Conservation (phyloP, 2,113 vertebrate species). For the Dromiciops gliroides region DNA sequence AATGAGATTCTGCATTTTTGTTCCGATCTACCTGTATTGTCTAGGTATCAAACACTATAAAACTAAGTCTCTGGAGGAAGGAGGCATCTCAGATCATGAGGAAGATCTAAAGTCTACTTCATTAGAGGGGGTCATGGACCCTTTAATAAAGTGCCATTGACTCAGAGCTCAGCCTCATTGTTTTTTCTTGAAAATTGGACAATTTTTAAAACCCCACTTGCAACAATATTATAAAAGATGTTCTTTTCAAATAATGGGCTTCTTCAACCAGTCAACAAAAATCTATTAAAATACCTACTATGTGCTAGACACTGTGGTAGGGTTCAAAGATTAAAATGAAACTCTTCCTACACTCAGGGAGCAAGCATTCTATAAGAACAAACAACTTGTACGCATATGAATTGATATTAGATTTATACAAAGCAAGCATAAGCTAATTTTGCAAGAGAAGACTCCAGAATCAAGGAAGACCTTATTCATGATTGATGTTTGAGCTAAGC, state of each 20-base stretch:
- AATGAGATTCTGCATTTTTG: too few relatives aligned
- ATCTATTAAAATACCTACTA: neutral
- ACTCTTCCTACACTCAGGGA: neutral
- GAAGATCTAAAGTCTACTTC: too few relatives aligned
- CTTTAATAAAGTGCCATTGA: too few relatives aligned
- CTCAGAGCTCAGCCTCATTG: too few relatives aligned
- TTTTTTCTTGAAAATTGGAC: too few relatives aligned
- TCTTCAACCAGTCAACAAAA: neutral
- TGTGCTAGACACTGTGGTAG: neutral
- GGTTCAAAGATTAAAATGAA: neutral
- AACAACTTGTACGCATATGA: neutral
- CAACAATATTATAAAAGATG: neutral
- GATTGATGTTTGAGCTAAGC: neutral
- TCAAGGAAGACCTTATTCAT: neutral
- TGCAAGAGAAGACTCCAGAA: neutral
- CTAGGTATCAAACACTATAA: too few relatives aligned
- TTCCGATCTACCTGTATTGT: too few relatives aligned
- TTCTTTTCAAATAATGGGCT: neutral
- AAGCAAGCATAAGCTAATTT: neutral
- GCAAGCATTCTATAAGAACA: neutral
- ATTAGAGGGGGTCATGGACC: too few relatives aligned
- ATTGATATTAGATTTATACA: neutral
- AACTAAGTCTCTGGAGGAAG: too few relatives aligned
- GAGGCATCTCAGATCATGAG: too few relatives aligned
- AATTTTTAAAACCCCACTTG: neutral